Evolutionary conservation across 2,797 vertebrate genomes (phyloP).

Genomic region (Gambusia yucatana): DNA sequence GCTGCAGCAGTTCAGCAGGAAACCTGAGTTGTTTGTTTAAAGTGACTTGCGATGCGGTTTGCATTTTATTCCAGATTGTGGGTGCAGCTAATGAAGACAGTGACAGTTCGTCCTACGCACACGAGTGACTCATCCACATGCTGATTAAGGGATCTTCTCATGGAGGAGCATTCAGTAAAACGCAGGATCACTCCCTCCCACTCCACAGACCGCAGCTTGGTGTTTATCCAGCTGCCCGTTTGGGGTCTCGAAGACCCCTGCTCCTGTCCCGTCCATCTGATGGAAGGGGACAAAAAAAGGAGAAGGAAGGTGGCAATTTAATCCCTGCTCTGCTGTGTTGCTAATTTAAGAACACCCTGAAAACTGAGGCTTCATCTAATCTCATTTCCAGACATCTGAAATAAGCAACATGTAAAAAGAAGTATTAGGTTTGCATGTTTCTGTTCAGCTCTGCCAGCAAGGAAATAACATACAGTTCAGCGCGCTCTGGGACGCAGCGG

Average conservation of each 20-base stretch:
- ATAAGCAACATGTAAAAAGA: slow-evolving; percentile 47
- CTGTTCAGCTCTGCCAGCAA: slow-evolving; percentile 16
- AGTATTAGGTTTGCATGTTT: slow-evolving; percentile 30
- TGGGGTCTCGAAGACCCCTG: slow-evolving; percentile 30
- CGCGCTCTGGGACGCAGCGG: slow-evolving; percentile 29
- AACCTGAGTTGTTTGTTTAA: slow-evolving; percentile 27
- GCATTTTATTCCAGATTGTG: slow-evolving; percentile 26
- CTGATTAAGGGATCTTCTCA: slow-evolving; percentile 63
- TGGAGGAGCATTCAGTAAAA: slow-evolving; percentile 64
- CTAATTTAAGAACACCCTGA: slow-evolving; percentile 27
- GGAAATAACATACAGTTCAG: slow-evolving; percentile 22
- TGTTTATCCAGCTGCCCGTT: slow-evolving; percentile 66
- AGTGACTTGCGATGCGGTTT: slow-evolving; percentile 9
- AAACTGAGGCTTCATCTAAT: slow-evolving; percentile 30
- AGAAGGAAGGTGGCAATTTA: slow-evolving; percentile 28
- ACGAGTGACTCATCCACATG: slow-evolving; percentile 53
- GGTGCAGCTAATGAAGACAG: slow-evolving; percentile 60
- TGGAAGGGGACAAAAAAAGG: slow-evolving; percentile 2
- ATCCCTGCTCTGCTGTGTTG: slow-evolving; percentile 12
- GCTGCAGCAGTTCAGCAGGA: slow-evolving; percentile 3
- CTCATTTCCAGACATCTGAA: slow-evolving; percentile 48
- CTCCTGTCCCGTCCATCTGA: slow-evolving; percentile 58
- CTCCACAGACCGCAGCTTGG: slow-evolving; percentile 28
- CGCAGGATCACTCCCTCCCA: slow-evolving; percentile 42
- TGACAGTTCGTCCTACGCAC: slow-evolving; percentile 47